These are phyloP conservation scores for Platysternon megacephalum DNA, from an alignment of 2,113 vertebrate genomes.

Conservation along the genomic window DNA sequence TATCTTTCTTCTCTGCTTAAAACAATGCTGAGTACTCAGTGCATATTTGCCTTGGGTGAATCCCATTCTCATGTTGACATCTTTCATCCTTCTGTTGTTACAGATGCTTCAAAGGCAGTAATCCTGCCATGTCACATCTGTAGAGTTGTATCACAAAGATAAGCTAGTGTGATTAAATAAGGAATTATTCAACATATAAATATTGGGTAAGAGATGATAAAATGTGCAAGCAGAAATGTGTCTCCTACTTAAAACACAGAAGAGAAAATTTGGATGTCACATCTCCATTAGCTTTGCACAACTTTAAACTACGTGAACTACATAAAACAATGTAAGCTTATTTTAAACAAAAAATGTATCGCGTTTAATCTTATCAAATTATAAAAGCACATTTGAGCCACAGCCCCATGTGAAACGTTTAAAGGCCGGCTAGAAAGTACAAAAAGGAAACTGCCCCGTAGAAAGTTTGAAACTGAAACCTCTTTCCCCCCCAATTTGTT, in stretches of 20 bases:
- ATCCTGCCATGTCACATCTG: conserved; percentile 12
- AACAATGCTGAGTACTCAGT: not conserved
- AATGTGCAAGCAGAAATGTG: not conserved
- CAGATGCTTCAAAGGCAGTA: conserved; percentile 30
- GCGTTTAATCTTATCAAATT: not conserved
- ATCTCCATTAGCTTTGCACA: not conserved
- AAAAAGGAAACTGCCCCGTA: not conserved
- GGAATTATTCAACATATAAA: not conserved
- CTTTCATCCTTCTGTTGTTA: conserved; percentile 11
- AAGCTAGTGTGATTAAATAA: not conserved
- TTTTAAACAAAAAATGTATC: not conserved
- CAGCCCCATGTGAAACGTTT: not conserved
- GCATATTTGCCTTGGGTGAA: not conserved
- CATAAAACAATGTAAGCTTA: not conserved
- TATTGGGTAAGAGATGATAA: not conserved
- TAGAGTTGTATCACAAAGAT: not conserved
- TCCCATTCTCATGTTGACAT: not conserved
- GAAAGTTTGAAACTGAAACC: not conserved
- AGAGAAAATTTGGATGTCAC: fast-evolving
- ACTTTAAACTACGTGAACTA: not conserved
- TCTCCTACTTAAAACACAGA: not conserved
- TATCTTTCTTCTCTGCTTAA: not conserved
- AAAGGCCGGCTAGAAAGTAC: not conserved
- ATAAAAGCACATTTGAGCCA: not conserved
- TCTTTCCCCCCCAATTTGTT: not conserved